phyloP scores from a whole-genome alignment of 2,888 invertebrate species.

The Micropterix aruncella region DNA sequence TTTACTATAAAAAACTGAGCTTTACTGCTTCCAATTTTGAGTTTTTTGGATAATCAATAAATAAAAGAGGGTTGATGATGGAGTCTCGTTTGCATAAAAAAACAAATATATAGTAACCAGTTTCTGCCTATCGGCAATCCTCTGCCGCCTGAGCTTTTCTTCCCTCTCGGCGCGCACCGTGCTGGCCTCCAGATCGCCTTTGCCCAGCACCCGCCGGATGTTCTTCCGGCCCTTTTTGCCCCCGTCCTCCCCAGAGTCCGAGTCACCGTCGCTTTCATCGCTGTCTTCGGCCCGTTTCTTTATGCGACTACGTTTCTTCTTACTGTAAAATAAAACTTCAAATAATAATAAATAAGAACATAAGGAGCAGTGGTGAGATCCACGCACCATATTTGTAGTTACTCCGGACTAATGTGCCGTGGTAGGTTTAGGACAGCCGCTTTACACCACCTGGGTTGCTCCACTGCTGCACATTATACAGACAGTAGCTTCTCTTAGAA shows the following conservation, averaged over 20 bases:
- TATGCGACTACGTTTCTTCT: conserved; percentile 34
- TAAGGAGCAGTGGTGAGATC: too few relatives aligned
- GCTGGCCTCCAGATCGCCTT: conserved; percentile 56
- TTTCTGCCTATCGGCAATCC: conserved; percentile 82
- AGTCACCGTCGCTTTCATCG: conserved; percentile 16
- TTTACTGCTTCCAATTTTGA: conserved; percentile 4
- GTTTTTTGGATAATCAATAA: conserved; percentile 12
- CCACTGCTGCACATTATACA: too few relatives aligned
- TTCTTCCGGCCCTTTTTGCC: conserved; percentile 38
- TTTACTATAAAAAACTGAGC: background rate
- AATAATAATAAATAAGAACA: too few relatives aligned
- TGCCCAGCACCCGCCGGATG: conserved; percentile 36
- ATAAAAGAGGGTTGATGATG: too few relatives aligned
- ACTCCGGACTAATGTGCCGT: too few relatives aligned
- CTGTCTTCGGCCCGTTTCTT: conserved; percentile 25
- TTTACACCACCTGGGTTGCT: too few relatives aligned
- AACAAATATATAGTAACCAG: conserved; percentile 33
- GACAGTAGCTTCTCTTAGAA: too few relatives aligned
- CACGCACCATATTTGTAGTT: too few relatives aligned
- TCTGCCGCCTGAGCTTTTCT: conserved; percentile 76
- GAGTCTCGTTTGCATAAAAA: too few relatives aligned
- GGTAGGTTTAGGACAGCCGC: too few relatives aligned
- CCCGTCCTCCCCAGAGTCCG: conserved; percentile 32
- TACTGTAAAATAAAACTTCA: too few relatives aligned
- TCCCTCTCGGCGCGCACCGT: conserved; percentile 83